These are phyloP conservation scores for Siderastrea radians DNA, from an alignment of 92 coral and sea anemone species.

Conservation along the genomic window DNA sequence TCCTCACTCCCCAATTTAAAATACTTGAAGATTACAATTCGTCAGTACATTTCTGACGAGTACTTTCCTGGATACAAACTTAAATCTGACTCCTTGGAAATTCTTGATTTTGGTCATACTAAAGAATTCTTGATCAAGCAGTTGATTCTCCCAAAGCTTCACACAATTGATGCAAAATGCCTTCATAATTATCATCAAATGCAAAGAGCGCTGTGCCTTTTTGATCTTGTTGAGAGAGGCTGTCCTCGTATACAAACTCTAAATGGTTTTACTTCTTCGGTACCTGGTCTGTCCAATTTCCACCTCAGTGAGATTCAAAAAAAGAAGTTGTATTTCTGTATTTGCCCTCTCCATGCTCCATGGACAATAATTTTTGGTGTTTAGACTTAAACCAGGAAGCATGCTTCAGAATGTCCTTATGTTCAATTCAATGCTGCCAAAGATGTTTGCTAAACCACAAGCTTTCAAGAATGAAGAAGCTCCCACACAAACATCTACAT, in stretches of 20 bases:
- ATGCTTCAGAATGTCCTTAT: too few species aligned
- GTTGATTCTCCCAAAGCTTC: slow-evolving; percentile 66
- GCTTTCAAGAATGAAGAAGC: not conserved
- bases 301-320: slow-evolving; percentile 39
- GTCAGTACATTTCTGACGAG: slow-evolving; percentile 34
- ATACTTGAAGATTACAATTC: slow-evolving; percentile 60
- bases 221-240: slow-evolving; percentile 58
- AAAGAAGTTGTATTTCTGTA: slow-evolving; percentile 41
- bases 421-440: too few species aligned
- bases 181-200: slow-evolving; percentile 33
- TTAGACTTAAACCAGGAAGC: too few species aligned
- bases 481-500: too few species aligned
- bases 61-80: slow-evolving; percentile 55
- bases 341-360: slow-evolving; percentile 37
- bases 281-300: slow-evolving; percentile 66
- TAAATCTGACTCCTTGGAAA: slow-evolving; percentile 65
- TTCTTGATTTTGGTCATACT: slow-evolving; percentile 62
- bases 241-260: slow-evolving; percentile 69
- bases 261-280: slow-evolving; percentile 45
- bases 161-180: slow-evolving; percentile 60
- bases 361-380: too few species aligned
- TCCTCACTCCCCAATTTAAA: slow-evolving; percentile 58
- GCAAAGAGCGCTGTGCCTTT: slow-evolving; percentile 56
- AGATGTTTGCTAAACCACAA: too few species aligned
- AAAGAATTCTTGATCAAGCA: slow-evolving; percentile 59